Evolutionary conservation across 2,797 vertebrate genomes (phyloP), one percentile per base, ranked within the genome.

Genomic region (Melopsittacus undulatus): DNA sequence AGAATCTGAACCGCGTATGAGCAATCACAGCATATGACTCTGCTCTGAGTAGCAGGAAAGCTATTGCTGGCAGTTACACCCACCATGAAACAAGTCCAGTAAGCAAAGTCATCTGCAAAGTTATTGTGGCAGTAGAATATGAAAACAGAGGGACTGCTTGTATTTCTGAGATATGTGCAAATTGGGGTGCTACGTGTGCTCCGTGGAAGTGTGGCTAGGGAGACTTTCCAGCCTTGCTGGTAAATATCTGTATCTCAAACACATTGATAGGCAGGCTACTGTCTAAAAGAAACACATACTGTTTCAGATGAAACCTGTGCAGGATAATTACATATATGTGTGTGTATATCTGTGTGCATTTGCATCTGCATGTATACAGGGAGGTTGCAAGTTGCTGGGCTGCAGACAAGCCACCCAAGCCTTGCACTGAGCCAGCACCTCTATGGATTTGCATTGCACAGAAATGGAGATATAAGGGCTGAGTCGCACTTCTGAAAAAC

Each of bases 11-110:
- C 27, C 5, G 72, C 77, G 43, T 77, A 93, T 90, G 85, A 96
- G 89, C 95, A 88, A 89, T 88, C 91, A 43, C 89, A 92, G 92
- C 89, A 86, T 94, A 94, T 95, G 91, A 96, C 83, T 87, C 22
- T 81, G 74, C 92, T 95, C 52, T 0, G 2, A 76, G 85, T 63
- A 69, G 74, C 83, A 88, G 66, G 30, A 29, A 20, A 86, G 79
- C 59, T 81, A 91, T 74, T 83, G 87, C 91, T 85, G 83, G 68
- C 73, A 86, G 64, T 92, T 95, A 91, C 82, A 88, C 87, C 82
- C 89, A 85, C 87, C 46, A 9, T 15, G 87, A 78, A 83, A 48
- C 45, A 45, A 78, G 87, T 81, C 68, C 81, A 90, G 84, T 52
- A 76, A 69, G 85, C n/a, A 72, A 86, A 92, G 83, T 89, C 82